Conservation (phyloP, 1,140 invertebrate genomes). For the Ganaspis sp. region DNA sequence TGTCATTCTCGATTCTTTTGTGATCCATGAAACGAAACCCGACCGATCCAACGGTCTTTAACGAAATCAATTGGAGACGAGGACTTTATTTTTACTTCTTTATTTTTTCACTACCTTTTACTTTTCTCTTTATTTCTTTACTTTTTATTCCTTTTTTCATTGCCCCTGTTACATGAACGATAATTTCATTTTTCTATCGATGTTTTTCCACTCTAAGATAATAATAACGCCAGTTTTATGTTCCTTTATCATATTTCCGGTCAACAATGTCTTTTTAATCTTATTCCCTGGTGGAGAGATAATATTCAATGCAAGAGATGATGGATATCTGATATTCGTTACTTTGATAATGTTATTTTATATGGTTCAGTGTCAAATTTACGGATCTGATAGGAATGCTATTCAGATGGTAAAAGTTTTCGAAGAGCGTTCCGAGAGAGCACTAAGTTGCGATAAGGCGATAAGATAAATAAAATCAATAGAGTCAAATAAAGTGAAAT, state of each 20-base stretch:
- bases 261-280: neutral
- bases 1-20: constrained; percentile 24
- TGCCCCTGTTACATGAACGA: neutral
- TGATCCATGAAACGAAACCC: constrained; percentile 36
- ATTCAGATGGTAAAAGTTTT: constrained; percentile 38
- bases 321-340: constrained; percentile 12
- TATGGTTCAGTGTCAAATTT: constrained; percentile 35
- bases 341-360: constrained; percentile 17
- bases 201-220: constrained; percentile 25
- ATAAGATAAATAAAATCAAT: constrained; percentile 73
- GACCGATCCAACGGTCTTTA: constrained; percentile 36
- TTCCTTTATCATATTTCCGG: neutral
- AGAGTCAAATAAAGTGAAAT: constrained; percentile 63
- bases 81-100: constrained; percentile 3
- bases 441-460: constrained; percentile 51
- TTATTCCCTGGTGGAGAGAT: neutral
- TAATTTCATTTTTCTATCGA: neutral
- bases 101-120: too few relatives aligned
- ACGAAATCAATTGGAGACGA: constrained; percentile 31
- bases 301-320: neutral
- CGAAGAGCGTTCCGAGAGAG: constrained; percentile 54
- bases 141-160: neutral
- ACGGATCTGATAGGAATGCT: constrained; percentile 33
- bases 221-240: neutral
- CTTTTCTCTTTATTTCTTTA: too few relatives aligned